Percentiles rank a stretch among this genome's conserved stretches.
phyloP scores from a whole-genome alignment of 2,888 invertebrate species.

The Pollenia labialis region DNA sequence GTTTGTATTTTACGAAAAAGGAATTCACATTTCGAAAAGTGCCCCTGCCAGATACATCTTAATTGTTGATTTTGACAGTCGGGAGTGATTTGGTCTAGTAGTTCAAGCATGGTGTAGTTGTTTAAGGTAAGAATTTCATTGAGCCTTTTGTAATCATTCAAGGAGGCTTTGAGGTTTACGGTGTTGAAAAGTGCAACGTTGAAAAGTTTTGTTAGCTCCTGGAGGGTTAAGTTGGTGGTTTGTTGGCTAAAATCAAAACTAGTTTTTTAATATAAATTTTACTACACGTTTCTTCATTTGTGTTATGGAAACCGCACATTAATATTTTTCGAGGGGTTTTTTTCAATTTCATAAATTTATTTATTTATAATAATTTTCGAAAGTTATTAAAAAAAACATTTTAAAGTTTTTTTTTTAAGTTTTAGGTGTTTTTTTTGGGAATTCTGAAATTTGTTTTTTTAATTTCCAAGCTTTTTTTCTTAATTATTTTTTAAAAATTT shows the following conservation, averaged over 20 bases:
- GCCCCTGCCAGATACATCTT: conserved; percentile 87
- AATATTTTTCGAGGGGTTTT: background rate
- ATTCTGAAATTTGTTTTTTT: too few relatives aligned
- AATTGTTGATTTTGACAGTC: conserved; percentile 85
- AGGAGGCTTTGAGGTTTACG: conserved; percentile 60
- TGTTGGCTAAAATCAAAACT: conserved; percentile 28
- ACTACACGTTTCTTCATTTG: too few relatives aligned
- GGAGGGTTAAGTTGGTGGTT: conserved; percentile 25
- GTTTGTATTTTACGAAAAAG: conserved; percentile 85
- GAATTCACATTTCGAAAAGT: conserved; percentile 84
- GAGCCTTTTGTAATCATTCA: conserved; percentile 72
- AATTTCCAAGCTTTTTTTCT: too few relatives aligned
- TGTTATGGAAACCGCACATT: too few relatives aligned
- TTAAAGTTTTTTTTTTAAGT: too few relatives aligned
- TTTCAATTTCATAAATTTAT: background rate
- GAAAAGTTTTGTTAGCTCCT: conserved; percentile 73
- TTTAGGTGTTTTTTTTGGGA: too few relatives aligned
- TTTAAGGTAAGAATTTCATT: conserved; percentile 74
- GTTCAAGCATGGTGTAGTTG: conserved; percentile 75
- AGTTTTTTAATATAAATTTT: too few relatives aligned
- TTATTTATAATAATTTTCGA: too few relatives aligned
- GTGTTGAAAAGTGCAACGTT: conserved; percentile 74
- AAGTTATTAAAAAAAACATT: too few relatives aligned
- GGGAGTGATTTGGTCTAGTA: conserved; percentile 83
- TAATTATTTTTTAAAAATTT: too few relatives aligned